phyloP scores from a whole-genome alignment of 2,113 vertebrate genomes.

The cattle (Bos taurus) region ARS-UCD2.0 NC_037328.1:38310001-38310500 shows the following conservation, averaged over 20 bases:
- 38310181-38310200: neutral
- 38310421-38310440: neutral
- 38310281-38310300: neutral
- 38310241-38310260: neutral
- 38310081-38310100: neutral
- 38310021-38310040: neutral
- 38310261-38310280: neutral
- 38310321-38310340: neutral
- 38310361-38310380: neutral
- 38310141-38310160: neutral
- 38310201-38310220: neutral
- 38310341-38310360: no score
- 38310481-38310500: neutral
- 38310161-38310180: neutral
- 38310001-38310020: neutral
- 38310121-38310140: neutral
- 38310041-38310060: constrained; percentile 7
- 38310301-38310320: neutral
- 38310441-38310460: neutral
- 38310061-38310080: neutral
- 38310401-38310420: neutral
- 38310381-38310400: neutral
- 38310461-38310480: neutral
- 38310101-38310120: neutral
- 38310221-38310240: neutral